A percentile compares a stretch with the other conserved stretches of the same genome.
Conservation (phyloP, 1,140 invertebrate genomes). For the Brachionus paranguensis region DNA sequence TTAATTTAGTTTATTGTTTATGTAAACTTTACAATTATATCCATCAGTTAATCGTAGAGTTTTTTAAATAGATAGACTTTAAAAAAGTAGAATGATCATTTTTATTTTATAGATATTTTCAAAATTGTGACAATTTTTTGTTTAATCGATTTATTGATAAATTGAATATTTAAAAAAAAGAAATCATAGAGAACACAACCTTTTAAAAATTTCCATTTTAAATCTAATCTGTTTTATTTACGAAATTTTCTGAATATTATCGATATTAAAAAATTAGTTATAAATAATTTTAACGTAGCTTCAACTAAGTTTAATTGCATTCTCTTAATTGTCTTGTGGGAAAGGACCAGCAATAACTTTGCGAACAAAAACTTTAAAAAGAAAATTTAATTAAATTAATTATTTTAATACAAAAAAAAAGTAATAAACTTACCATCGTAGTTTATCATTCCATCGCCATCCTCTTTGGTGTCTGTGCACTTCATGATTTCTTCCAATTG, state of each 20-base stretch:
- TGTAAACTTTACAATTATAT: too few species aligned
- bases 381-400: neutral
- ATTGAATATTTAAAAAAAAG: neutral
- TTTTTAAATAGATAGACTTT: too few species aligned
- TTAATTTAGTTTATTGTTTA: too few species aligned
- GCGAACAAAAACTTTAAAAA: conserved; percentile 35
- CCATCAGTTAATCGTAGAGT: too few species aligned
- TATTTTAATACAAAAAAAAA: neutral
- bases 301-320: neutral
- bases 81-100: neutral
- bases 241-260: neutral
- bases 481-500: conserved; percentile 39
- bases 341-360: conserved; percentile 41
- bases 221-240: conserved; percentile 16
- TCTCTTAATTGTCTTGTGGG: neutral
- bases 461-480: conserved; percentile 36
- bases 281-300: conserved; percentile 13
- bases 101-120: neutral
- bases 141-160: conserved; percentile 22
- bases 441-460: conserved; percentile 39
- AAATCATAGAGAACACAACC: conserved; percentile 5
- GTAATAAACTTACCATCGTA: neutral
- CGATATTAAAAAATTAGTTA: neutral
- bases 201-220: neutral
- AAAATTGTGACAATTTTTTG: neutral